Evolutionary conservation across 1,140 invertebrate species (phyloP).

Genomic region (Sitobion miscanthi): DNA sequence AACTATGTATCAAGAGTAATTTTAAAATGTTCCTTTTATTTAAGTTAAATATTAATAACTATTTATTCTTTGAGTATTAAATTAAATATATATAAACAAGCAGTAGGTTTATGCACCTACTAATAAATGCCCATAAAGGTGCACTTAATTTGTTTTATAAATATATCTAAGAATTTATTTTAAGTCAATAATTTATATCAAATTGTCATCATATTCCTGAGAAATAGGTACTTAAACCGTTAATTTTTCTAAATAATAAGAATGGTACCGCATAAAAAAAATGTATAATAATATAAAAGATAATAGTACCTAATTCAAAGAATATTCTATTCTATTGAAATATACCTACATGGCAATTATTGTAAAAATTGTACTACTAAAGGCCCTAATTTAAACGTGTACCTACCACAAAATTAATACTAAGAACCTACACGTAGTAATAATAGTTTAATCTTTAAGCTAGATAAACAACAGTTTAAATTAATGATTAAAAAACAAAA

Average conservation of each 20-base stretch:
- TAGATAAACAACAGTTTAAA: background rate
- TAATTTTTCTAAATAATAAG: background rate
- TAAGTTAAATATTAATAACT: too few species aligned
- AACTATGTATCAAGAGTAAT: too few species aligned
- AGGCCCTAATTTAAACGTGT: background rate
- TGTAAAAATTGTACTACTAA: background rate
- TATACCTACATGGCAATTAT: background rate
- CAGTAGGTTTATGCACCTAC: too few species aligned
- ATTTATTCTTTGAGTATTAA: too few species aligned
- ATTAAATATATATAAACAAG: too few species aligned
- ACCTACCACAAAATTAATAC: background rate
- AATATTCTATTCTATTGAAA: background rate
- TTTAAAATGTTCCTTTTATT: too few species aligned
- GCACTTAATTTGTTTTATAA: too few species aligned
- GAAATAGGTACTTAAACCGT: background rate
- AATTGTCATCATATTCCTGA: background rate
- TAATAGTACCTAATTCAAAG: background rate
- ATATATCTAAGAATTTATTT: too few species aligned
- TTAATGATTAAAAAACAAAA: background rate
- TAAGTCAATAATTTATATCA: too few species aligned
- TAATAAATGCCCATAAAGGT: too few species aligned
- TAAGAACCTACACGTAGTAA: background rate
- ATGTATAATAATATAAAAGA: background rate
- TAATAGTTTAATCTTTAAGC: background rate
- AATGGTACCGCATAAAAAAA: background rate